A percentile compares a stretch with the other conserved stretches of the same genome.
Conservation (phyloP, 2,797 vertebrate genomes). For the Brachymystax lenok region DNA sequence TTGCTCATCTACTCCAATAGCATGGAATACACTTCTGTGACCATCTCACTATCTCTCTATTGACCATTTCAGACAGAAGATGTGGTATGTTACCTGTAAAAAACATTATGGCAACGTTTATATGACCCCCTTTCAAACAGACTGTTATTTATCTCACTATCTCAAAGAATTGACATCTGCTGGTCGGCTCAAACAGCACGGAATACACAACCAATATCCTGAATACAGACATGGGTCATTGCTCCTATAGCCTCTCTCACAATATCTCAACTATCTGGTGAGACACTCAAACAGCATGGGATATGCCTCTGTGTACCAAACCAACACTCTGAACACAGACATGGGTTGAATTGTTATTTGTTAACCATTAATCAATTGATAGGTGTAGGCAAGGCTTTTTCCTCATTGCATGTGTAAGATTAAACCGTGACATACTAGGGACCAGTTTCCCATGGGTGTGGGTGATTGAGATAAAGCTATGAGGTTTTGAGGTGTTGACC, state of each 20-base stretch:
- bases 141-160: no score
- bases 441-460: not conserved
- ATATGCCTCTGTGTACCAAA: not conserved
- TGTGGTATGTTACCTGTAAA: no score
- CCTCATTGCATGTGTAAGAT: not conserved
- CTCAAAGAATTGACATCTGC: not conserved
- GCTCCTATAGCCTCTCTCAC: not conserved
- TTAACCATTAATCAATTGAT: not conserved
- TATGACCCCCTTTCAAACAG: no score
- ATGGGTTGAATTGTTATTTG: not conserved
- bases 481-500: not conserved
- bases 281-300: not conserved
- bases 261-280: not conserved
- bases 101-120: no score
- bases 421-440: not conserved
- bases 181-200: not conserved
- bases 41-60: no score
- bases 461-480: not conserved
- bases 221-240: not conserved
- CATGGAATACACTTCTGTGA: not conserved
- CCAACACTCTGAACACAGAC: not conserved
- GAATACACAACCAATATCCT: not conserved
- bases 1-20: not conserved
- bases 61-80: no score
- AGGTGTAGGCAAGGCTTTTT: not conserved